Percentiles rank a stretch among this genome's conserved stretches.
phyloP scores from a whole-genome alignment of 2,797 vertebrate species.

The Fistularia commersonii region DNA sequence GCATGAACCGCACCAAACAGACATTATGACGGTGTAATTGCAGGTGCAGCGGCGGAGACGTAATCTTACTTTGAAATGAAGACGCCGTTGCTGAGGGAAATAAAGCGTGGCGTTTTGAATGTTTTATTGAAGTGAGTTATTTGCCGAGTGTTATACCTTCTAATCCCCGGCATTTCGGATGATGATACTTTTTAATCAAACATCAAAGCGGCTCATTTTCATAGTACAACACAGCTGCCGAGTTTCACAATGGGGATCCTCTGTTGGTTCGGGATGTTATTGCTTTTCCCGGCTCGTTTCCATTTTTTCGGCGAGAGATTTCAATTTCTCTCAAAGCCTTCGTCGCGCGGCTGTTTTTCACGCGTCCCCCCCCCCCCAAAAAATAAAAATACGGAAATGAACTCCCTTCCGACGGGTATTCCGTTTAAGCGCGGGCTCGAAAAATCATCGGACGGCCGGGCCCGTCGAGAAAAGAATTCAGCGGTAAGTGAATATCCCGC shows the following conservation, averaged over 20 bases:
- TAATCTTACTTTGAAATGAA: no score
- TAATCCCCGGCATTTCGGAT: constrained; percentile 43
- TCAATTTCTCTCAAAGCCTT: constrained; percentile 41
- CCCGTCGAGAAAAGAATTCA: constrained; percentile 54
- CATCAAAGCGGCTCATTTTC: constrained; percentile 68
- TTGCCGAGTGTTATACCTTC: constrained; percentile 51
- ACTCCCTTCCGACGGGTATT: constrained; percentile 37
- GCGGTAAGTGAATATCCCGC: constrained; percentile 66
- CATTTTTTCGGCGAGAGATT: constrained; percentile 54
- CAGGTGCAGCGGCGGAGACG: no score
- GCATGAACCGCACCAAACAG: no score
- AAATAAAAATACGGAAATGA: constrained; percentile 38
- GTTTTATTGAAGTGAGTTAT: constrained; percentile 36
- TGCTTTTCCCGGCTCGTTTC: constrained; percentile 50
- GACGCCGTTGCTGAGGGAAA: no score
- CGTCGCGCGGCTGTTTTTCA: no score
- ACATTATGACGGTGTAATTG: no score
- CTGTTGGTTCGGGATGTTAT: constrained; percentile 56
- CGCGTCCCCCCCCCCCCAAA: no score
- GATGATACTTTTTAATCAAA: constrained; percentile 66
- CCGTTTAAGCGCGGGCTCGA: constrained; percentile 47
- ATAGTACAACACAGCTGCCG: constrained; percentile 51
- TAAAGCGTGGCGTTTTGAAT: constrained; percentile 1
- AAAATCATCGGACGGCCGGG: constrained; percentile 46
- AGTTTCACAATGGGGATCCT: constrained; percentile 49